phyloP scores from a whole-genome alignment of 2,888 invertebrate species.

The Drosophila mayaguana region DNA sequence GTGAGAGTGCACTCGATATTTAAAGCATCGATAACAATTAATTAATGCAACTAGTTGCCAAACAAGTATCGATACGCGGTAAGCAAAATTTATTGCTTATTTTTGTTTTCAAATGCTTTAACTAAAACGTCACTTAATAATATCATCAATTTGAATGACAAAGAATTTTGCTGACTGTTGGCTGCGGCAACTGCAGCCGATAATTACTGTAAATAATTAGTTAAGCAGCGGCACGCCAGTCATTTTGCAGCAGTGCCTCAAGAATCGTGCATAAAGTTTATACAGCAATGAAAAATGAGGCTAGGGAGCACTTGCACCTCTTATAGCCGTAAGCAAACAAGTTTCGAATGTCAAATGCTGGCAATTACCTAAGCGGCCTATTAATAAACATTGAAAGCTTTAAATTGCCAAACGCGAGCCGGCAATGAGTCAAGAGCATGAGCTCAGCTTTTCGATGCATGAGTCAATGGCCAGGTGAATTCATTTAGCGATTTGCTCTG shows the following conservation, averaged over 20 bases:
- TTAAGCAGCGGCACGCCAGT: slow-evolving; percentile 65
- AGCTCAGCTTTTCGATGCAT: slow-evolving; percentile 42
- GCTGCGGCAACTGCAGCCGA: slow-evolving; percentile 53
- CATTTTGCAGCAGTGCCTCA: slow-evolving; percentile 20
- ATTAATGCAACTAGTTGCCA: slow-evolving; percentile 11
- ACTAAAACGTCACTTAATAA: slow-evolving; percentile 26
- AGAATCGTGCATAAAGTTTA: slow-evolving; percentile 60
- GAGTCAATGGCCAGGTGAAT: slow-evolving; percentile 56
- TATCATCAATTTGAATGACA: slow-evolving; percentile 37
- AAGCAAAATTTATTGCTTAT: slow-evolving; percentile 18
- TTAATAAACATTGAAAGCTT: slow-evolving; percentile 50
- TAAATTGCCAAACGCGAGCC: slow-evolving; percentile 18
- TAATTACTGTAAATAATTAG: slow-evolving; percentile 73
- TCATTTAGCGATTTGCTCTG: slow-evolving; percentile 5
- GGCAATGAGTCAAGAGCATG: slow-evolving; percentile 58
- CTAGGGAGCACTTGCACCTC: slow-evolving; percentile 16
- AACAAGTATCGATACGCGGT: slow-evolving; percentile 18
- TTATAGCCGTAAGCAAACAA: slow-evolving; percentile 24
- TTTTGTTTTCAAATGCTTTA: slow-evolving; percentile 15
- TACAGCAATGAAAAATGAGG: slow-evolving; percentile 10
- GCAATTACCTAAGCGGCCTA: slow-evolving; percentile 64
- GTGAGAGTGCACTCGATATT: slow-evolving; percentile 33
- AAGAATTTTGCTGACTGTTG: slow-evolving; percentile 24
- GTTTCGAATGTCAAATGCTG: slow-evolving; percentile 66
- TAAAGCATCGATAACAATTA: slow-evolving; percentile 25